A percentile compares a stretch with the other conserved stretches of the same genome.
phyloP scores from a whole-genome alignment of 2,888 invertebrate genomes.

The Myopa testacea region DNA sequence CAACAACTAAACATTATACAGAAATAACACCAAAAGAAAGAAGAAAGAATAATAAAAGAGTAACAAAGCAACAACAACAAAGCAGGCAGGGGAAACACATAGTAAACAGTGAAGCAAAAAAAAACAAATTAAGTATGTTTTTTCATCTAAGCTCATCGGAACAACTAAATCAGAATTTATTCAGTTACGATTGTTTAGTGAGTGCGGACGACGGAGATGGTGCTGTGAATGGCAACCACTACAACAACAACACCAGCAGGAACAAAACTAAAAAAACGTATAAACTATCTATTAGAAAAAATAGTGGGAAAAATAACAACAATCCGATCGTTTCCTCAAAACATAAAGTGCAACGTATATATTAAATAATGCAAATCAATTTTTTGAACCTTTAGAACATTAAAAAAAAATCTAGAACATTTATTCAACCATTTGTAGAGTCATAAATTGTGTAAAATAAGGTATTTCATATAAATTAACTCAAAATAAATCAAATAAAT shows the following conservation, averaged over 20 bases:
- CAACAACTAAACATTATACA: not conserved
- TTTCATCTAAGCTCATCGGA: conserved; percentile 54
- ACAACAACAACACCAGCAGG: not conserved
- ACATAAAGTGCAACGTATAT: not conserved
- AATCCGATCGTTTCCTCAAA: not conserved
- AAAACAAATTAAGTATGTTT: conserved; percentile 39
- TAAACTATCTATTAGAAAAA: not conserved
- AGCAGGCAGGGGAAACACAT: not conserved
- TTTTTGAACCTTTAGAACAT: too few relatives aligned
- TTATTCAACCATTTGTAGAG: not conserved
- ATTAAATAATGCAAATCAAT: not conserved
- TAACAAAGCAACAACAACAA: conserved; percentile 6
- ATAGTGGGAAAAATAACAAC: not conserved
- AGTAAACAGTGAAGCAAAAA: not conserved
- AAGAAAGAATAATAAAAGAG: conserved; percentile 9
- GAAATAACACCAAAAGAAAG: not conserved
- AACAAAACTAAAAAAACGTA: not conserved
- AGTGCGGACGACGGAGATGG: conserved; percentile 59
- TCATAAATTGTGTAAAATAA: not conserved
- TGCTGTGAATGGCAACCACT: not conserved
- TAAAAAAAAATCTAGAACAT: not conserved
- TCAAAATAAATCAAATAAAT: not conserved
- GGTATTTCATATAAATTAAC: not conserved
- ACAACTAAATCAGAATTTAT: conserved; percentile 65
- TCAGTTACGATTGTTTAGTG: conserved; percentile 67